Percentiles rank a stretch among this genome's conserved stretches.
Conservation (phyloP, 2,113 vertebrate genomes). For the Alligator sinensis region DNA sequence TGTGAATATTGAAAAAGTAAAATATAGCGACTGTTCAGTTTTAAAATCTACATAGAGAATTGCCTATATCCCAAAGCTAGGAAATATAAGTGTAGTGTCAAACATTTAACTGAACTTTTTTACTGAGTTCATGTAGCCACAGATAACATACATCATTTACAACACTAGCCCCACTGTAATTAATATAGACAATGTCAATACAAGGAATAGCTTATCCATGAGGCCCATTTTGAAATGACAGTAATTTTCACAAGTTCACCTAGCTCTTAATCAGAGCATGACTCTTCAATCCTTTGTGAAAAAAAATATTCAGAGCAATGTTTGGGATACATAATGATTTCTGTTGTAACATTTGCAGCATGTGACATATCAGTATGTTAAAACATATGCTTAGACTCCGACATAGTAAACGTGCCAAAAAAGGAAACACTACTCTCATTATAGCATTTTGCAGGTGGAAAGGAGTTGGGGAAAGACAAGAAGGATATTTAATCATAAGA, state of each 20-base stretch:
- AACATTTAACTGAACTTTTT: not conserved
- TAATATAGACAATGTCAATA: not conserved
- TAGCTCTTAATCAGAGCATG: not conserved
- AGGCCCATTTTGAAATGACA: not conserved
- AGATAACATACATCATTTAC: not conserved
- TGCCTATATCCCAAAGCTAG: rapidly evolving
- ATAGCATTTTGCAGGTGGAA: not conserved
- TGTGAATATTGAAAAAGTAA: not conserved
- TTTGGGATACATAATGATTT: not conserved
- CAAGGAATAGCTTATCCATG: not conserved
- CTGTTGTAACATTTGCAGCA: not conserved
- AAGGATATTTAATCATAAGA: not conserved
- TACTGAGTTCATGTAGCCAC: not conserved
- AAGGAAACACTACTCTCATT: not conserved
- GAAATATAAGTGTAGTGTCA: not conserved
- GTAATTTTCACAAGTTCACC: not conserved
- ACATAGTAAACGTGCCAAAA: not conserved
- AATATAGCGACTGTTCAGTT: not conserved
- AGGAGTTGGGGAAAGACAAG: not conserved
- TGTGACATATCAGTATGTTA: not conserved
- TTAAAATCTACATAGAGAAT: not conserved
- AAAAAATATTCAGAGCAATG: not conserved
- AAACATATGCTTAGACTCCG: not conserved
- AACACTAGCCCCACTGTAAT: not conserved
- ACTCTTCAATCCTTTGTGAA: not conserved